Evolutionary conservation across 53 echinoderm and acorn worm genomes (phyloP), one percentile per base, ranked within the genome.

Genomic region (Echinarachnius parma): DNA sequence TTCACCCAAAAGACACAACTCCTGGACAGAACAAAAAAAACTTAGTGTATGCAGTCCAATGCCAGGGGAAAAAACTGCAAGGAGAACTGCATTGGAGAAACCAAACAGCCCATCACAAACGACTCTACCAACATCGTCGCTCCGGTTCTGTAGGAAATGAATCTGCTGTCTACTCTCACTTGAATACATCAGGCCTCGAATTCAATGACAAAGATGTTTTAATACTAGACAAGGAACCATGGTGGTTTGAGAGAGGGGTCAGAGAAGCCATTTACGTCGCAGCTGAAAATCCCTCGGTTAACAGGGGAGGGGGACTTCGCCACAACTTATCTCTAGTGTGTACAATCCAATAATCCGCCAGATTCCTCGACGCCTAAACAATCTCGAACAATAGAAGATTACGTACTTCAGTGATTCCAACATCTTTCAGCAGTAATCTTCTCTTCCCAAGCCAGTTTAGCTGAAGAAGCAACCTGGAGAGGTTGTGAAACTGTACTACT

Each of bases 231-330:
- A 10, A 28, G 13, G 27, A 59, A 39, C 39, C 39, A 24, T 4
- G 60, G 29, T 59, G 60, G 24, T 59, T 24, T 25, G 60, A 59
- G 60, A 59, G 24, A 53, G 60, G 60, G 60, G 23, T 59, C 25
- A 59, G 60, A 59, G 60, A 59, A 25, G 27, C 60, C 29, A 59
- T 59, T 28, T 59, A 28, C 25, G 28, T 25, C 23, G 25, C 25
- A 25, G 27, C 29, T 14, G 27, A 59, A 59, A 10, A 59, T 10
- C 60, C 27, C 23, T 59, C 60, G 28, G 25, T 59, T 27, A 59
- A 59, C 60, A 59, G 28, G 60, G 28, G 28, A 59, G 60, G 60
- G 60, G 29, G 60, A 21, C 4, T 24, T 7, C 60, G 28, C 29
- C 28, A 25, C 28, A 39, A 39, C 25, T 19, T 13, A 23, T 27